A percentile compares a stretch with the other conserved stretches of the same genome.
phyloP scores from a whole-genome alignment of 2,888 invertebrate species.

The Acleris literana region DNA sequence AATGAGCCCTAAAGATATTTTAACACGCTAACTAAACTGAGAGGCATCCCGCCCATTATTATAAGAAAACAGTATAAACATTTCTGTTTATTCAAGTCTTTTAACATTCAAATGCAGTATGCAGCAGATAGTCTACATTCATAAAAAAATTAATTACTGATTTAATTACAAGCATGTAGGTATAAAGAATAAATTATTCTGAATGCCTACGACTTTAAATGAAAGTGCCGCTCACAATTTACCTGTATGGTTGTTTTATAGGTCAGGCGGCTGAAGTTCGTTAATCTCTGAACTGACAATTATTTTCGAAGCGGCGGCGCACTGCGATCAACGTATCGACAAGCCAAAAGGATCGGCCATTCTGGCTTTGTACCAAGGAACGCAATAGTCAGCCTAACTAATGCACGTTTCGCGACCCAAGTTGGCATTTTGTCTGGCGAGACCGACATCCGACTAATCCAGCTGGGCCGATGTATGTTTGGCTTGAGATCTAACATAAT shows the following conservation, averaged over 20 bases:
- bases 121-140: too few relatives aligned
- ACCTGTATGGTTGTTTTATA: constrained; percentile 59
- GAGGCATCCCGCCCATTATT: constrained; percentile 26
- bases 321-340: constrained; percentile 73
- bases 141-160: constrained; percentile 1
- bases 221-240: constrained; percentile 14
- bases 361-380: constrained; percentile 82
- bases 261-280: constrained; percentile 80
- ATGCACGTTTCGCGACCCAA: constrained; percentile 78
- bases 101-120: neutral
- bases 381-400: constrained; percentile 75
- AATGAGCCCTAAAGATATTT: constrained; percentile 55
- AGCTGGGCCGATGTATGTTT: constrained; percentile 23
- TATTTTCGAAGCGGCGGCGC: constrained; percentile 75
- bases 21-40: constrained; percentile 43
- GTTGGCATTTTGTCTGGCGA: constrained; percentile 70
- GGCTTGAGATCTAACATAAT: constrained; percentile 12
- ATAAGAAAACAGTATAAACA: constrained; percentile 12
- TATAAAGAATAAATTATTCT: neutral
- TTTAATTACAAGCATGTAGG: neutral
- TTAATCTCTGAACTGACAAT: constrained; percentile 81
- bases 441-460: constrained; percentile 45
- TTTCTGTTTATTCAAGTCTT: neutral
- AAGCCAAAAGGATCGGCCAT: constrained; percentile 81
- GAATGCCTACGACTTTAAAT: neutral